Conservation (phyloP, 2,797 vertebrate species). For the Phylloscopus collybita region DNA sequence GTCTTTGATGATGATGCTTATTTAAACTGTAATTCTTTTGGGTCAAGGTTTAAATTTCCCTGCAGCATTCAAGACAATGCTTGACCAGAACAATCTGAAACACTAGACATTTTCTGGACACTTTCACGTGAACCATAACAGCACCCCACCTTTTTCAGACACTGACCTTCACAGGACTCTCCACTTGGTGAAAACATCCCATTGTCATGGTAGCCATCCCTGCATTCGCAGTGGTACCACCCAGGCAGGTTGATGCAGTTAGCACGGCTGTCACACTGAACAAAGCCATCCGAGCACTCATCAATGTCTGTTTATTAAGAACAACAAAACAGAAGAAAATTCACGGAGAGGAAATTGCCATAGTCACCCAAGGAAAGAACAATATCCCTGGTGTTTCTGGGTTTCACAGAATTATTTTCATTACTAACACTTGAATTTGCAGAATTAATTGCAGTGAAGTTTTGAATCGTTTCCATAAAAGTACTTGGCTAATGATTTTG, state of each 20-base stretch:
- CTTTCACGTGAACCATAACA: neutral
- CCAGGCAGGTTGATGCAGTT: constrained; percentile 97
- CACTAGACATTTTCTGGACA: neutral
- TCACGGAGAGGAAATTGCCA: neutral
- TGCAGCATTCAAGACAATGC: neutral
- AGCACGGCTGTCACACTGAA: constrained; percentile 96
- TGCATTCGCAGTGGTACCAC: constrained; percentile 99
- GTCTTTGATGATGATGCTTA: neutral
- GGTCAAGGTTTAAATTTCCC: neutral
- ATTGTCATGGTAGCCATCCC: constrained; percentile 98
- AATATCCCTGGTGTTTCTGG: neutral
- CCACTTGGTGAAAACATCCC: constrained; percentile 94
- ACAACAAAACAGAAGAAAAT: constrained; percentile 25
- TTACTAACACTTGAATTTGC: neutral
- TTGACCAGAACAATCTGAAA: neutral
- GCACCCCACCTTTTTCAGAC: neutral
- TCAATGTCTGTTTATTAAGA: constrained; percentile 88
- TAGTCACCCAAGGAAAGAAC: neutral
- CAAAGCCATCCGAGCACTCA: constrained; percentile 94
- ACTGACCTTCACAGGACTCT: constrained; percentile 97
- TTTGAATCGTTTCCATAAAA: neutral
- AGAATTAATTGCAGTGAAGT: neutral
- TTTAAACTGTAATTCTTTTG: neutral
- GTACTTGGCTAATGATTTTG: neutral
- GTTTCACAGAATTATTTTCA: neutral